These are phyloP conservation scores for Euura lappo DNA, from an alignment of 1,140 invertebrate genomes.

Conservation along the genomic window DNA sequence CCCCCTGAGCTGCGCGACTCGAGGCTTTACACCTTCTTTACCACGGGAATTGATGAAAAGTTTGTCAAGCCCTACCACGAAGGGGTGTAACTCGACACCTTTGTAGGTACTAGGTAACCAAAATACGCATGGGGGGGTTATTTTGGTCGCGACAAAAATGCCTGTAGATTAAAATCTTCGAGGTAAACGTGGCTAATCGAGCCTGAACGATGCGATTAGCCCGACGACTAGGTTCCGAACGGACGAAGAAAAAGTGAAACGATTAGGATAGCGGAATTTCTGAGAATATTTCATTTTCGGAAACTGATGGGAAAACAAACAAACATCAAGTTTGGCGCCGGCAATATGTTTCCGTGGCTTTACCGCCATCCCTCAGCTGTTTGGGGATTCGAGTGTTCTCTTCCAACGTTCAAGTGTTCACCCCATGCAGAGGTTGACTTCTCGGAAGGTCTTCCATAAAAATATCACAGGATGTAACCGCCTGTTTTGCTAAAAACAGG, in stretches of 20 bases:
- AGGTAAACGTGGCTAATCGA: neutral
- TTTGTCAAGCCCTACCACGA: too few relatives aligned
- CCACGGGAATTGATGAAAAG: too few relatives aligned
- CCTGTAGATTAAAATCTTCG: neutral
- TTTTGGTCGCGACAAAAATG: too few relatives aligned
- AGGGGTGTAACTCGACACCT: too few relatives aligned
- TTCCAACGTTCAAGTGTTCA: slow-evolving; percentile 3
- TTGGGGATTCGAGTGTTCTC: neutral
- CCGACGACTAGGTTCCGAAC: neutral
- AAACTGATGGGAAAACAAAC: neutral
- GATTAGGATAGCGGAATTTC: neutral
- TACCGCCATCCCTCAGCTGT: neutral
- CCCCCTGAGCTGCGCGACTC: too few relatives aligned
- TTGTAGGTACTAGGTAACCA: too few relatives aligned
- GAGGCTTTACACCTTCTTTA: too few relatives aligned
- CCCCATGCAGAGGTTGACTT: slow-evolving; percentile 6
- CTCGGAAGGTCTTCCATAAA: slow-evolving; percentile 2
- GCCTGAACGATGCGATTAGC: neutral
- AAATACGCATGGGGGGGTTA: too few relatives aligned
- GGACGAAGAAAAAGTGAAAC: neutral
- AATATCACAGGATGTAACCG: slow-evolving; percentile 7
- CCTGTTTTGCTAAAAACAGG: slow-evolving; percentile 7
- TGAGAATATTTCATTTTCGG: neutral
- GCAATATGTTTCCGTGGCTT: neutral
- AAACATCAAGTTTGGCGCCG: neutral